Base-by-base conservation (phyloP, 2,888 invertebrate species). In the Euplagia quadripunctaria region DNA sequence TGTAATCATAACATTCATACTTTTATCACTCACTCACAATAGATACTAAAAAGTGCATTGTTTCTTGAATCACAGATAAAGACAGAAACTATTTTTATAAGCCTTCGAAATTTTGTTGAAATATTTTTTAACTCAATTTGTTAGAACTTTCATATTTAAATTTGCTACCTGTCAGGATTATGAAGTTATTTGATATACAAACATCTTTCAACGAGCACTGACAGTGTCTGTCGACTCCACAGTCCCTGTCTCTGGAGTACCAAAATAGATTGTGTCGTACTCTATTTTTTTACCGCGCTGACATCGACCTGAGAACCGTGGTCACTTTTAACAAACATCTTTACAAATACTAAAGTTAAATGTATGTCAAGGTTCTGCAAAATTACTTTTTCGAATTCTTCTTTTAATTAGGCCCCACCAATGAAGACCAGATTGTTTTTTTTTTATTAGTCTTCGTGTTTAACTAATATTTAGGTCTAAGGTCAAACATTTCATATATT, bases 331-430 rank as follows among this genome's bases (percentile, higher is more conserved):
- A 89, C 88, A 85, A 43, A 43, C 4, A 87, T 84, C 82, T 74
- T 61, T 78, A 89, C 89, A 85, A 86, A 82, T 87, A 87, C 82
- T 86, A 78, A 86, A 88, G 88, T 89, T 90, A 87, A 79, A 91
- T 88, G 82, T 90, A 77, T 93, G 94, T 93, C 94, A 94, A 92
- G 94, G 94, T 85, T 68, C 74, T 70, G 77, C 82, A 80, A 85
- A n/a, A 86, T 82, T 84, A 76, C 76, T 74, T 73, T 66, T 73
- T 73, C 65, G 63, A 67, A 79, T 73, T 76, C 71, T 73, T 76
- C 71, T 81, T 80, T 82, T 80, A 80, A 83, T 82, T 85, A 73
- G 65, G 31, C 68, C 43, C 63, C 58, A 43, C 64, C 67, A 71
- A 73, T 66, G 71, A 73, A 9, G 64, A 20, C 16, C 46, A 49